Conservation (phyloP, 2,888 invertebrate genomes). For the Lepas anatifera region DNA sequence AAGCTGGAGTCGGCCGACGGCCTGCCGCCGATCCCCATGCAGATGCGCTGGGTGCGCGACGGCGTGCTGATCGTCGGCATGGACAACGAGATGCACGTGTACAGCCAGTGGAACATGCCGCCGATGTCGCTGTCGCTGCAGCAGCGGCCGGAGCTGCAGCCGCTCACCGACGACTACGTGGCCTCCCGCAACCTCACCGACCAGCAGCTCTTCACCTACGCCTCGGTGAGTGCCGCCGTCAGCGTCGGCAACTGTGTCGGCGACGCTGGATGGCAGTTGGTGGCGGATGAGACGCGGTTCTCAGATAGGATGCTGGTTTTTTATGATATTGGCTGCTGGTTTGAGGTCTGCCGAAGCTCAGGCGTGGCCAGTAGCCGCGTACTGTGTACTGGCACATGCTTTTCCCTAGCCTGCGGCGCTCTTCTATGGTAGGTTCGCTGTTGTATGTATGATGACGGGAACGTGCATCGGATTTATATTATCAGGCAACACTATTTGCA, state of each 20-base stretch:
- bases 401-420: too few relatives aligned
- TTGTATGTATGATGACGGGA: too few relatives aligned
- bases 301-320: too few relatives aligned
- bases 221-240: conserved; percentile 5
- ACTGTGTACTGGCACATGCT: too few relatives aligned
- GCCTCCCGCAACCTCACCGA: neutral
- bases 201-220: conserved; percentile 14
- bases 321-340: too few relatives aligned
- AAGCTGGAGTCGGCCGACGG: conserved; percentile 89
- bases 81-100: conserved; percentile 99
- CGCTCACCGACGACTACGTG: conserved; percentile 1
- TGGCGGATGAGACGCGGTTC: too few relatives aligned
- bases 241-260: neutral
- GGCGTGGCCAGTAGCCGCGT: too few relatives aligned
- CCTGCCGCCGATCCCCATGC: conserved; percentile 91
- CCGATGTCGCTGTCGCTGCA: neutral
- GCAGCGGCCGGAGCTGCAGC: neutral
- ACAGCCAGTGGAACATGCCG: conserved; percentile 71
- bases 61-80: conserved; percentile 96
- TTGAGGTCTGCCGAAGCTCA: too few relatives aligned
- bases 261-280: too few relatives aligned
- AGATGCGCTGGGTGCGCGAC: conserved; percentile 96
- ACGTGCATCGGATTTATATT: too few relatives aligned
- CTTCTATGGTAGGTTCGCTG: too few relatives aligned
- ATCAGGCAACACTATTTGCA: too few relatives aligned